These are phyloP conservation scores for Sinodicranocentrus sp. DNA, from an alignment of 2,888 invertebrate species.

Conservation along the genomic window DNA sequence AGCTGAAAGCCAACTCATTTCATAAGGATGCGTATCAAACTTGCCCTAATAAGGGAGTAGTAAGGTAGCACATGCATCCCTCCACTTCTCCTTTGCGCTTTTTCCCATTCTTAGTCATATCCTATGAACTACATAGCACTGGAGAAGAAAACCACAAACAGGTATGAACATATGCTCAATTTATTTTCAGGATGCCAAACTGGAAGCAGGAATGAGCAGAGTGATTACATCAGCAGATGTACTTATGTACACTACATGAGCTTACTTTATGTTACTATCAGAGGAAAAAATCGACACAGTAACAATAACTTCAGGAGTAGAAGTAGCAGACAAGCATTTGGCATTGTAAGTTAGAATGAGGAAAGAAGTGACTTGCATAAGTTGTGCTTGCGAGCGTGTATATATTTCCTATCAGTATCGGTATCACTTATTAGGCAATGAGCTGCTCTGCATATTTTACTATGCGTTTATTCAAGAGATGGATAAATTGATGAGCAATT, in stretches of 20 bases:
- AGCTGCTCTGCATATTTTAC: too few relatives aligned
- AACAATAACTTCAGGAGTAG: conserved; percentile 31
- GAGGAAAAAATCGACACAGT: conserved; percentile 32
- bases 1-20: conserved; percentile 37
- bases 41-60: conserved; percentile 26
- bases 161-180: conserved; percentile 14
- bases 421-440: not conserved
- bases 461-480: not conserved
- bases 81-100: too few relatives aligned
- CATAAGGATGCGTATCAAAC: conserved; percentile 38
- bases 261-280: conserved; percentile 12
- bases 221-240: not conserved
- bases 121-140: not conserved
- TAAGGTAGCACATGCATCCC: conserved; percentile 9
- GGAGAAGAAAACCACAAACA: not conserved
- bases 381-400: too few relatives aligned
- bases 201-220: not conserved
- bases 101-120: too few relatives aligned
- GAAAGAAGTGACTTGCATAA: too few relatives aligned
- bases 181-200: not conserved
- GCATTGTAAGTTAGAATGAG: too few relatives aligned
- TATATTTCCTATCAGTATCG: conserved; percentile 15
- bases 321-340: not conserved
- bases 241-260: not conserved
- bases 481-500: conserved; percentile 10